Evolutionary conservation across 1,140 invertebrate species (phyloP).

Genomic region (Drosophila burlai): DNA sequence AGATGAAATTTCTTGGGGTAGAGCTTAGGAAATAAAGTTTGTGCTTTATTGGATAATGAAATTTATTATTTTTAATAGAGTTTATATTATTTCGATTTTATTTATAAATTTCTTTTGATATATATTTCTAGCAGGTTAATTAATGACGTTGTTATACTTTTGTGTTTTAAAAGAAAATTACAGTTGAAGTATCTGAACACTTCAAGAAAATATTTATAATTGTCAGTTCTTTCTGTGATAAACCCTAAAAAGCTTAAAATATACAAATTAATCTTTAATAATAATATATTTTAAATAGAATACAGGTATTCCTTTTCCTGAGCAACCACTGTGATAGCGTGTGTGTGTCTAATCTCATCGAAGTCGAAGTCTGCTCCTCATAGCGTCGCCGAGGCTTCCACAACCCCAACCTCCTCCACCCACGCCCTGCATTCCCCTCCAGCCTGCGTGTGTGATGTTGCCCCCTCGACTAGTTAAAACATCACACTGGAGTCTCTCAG

Average conservation of each 20-base stretch:
- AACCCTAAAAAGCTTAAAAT: neutral
- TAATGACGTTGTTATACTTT: neutral
- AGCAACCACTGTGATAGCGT: conserved; percentile 23
- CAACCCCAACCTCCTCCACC: conserved; percentile 9
- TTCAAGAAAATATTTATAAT: too few species aligned
- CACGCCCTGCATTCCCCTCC: conserved; percentile 11
- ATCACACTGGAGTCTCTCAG: conserved; percentile 19
- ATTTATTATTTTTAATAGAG: neutral
- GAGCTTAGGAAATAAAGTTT: neutral
- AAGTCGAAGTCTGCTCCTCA: conserved; percentile 33
- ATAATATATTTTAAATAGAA: neutral
- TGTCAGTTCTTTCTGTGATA: neutral
- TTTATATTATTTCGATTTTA: too few species aligned
- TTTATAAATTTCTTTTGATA: too few species aligned
- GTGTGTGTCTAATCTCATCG: conserved; percentile 59
- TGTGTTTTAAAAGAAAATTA: too few species aligned
- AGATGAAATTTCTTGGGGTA: neutral
- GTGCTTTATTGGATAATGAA: neutral
- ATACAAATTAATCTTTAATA: too few species aligned
- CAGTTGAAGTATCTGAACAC: too few species aligned
- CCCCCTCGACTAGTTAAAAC: conserved; percentile 36
- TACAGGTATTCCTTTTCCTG: neutral
- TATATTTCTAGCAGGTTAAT: too few species aligned
- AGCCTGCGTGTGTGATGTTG: neutral
- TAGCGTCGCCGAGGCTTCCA: neutral